phyloP scores from a whole-genome alignment of 37 sponge, comb jelly and placozoan genomes.

The Haliclona indistincta region DNA sequence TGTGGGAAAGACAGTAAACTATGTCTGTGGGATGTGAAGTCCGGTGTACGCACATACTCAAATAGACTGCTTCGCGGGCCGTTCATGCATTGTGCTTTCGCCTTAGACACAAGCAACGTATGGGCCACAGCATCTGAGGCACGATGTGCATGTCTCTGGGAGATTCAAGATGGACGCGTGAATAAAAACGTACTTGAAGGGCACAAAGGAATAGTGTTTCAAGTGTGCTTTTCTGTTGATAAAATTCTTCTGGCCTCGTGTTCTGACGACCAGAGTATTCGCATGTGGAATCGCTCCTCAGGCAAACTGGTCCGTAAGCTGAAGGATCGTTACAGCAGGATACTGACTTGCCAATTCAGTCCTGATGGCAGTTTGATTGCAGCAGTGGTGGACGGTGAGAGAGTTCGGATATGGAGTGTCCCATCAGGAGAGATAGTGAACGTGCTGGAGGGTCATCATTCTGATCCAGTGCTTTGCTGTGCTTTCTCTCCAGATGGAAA shows the following conservation, averaged over 20 bases:
- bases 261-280: slow-evolving; percentile 62
- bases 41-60: slow-evolving; percentile 40
- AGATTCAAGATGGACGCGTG: slow-evolving; percentile 23
- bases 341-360: slow-evolving; percentile 72
- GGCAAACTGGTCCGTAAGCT: slow-evolving; percentile 61
- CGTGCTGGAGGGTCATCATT: slow-evolving; percentile 60
- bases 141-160: slow-evolving; percentile 53
- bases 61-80: slow-evolving; percentile 32
- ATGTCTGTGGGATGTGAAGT: slow-evolving; percentile 63
- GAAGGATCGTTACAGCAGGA: slow-evolving; percentile 46
- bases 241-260: slow-evolving; percentile 68
- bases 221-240: slow-evolving; percentile 75
- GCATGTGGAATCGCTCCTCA: slow-evolving; percentile 77
- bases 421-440: slow-evolving; percentile 42
- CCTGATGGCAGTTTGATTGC: slow-evolving; percentile 80
- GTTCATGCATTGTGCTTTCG: slow-evolving; percentile 57
- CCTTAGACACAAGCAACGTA: slow-evolving; percentile 26
- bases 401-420: slow-evolving; percentile 75
- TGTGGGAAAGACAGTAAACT: slow-evolving; percentile 58
- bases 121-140: slow-evolving; percentile 71
- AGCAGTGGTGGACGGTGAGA: slow-evolving; percentile 65
- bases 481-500: slow-evolving; percentile 67
- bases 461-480: slow-evolving; percentile 55
- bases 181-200: slow-evolving; percentile 46
- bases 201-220: slow-evolving; percentile 67